Conservation (phyloP, 2,888 invertebrate genomes). For the Cacoxenus indagator region DNA sequence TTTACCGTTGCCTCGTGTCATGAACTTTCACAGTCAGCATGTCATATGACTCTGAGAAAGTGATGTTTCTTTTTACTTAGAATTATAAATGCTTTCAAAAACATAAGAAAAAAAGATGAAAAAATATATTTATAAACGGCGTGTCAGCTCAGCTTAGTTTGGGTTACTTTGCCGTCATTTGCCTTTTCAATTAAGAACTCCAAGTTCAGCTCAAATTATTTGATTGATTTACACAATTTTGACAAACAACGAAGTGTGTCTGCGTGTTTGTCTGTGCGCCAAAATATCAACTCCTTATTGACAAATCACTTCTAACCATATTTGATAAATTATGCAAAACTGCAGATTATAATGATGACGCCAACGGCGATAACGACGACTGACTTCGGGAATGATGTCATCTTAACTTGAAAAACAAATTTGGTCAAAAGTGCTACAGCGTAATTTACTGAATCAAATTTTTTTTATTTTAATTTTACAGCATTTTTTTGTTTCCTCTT, state of each 20-base stretch:
- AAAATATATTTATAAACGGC: background rate
- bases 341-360: background rate
- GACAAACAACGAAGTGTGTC: constrained; percentile 3
- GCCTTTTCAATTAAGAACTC: constrained; percentile 24
- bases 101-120: constrained; percentile 17
- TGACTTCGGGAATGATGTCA: constrained; percentile 47
- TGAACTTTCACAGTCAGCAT: constrained; percentile 44
- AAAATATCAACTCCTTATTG: constrained; percentile 47
- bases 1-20: constrained; percentile 58
- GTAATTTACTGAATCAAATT: constrained; percentile 4
- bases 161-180: constrained; percentile 28
- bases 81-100: constrained; percentile 3
- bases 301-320: constrained; percentile 51
- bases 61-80: background rate
- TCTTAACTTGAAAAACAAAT: constrained; percentile 20
- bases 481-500: background rate
- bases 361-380: background rate
- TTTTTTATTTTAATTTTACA: background rate
- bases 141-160: background rate
- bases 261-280: background rate
- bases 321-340: constrained; percentile 58
- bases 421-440: constrained; percentile 26
- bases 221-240: constrained; percentile 51
- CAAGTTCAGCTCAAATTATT: constrained; percentile 21
- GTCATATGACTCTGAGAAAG: background rate